phyloP scores from a whole-genome alignment of 2,797 vertebrate species.

The Takifugu rubripes region DNA sequence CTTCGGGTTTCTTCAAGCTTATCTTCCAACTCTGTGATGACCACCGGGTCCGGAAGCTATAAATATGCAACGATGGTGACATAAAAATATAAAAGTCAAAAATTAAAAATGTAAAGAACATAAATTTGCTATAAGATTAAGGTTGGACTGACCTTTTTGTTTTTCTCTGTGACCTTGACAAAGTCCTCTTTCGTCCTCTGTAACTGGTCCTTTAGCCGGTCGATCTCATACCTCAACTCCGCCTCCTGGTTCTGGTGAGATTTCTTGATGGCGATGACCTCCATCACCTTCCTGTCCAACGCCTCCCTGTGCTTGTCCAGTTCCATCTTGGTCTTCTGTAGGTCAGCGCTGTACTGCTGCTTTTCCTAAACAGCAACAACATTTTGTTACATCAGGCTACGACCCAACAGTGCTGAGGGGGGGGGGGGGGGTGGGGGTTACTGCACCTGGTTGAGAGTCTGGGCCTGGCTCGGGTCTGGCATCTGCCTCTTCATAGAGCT shows the following conservation, averaged over 20 bases:
- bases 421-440: conserved; percentile 7
- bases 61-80: conserved; percentile 8
- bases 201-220: conserved; percentile 76
- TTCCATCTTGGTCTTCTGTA: conserved; percentile 72
- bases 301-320: conserved; percentile 70
- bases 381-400: neutral
- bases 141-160: conserved; percentile 71
- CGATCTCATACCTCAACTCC: conserved; percentile 75
- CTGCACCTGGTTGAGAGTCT: conserved; percentile 79
- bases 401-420: too few relatives aligned
- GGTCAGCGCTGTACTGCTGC: conserved; percentile 59
- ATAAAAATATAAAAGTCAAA: neutral
- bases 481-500: conserved; percentile 73
- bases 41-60: conserved; percentile 73
- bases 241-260: conserved; percentile 74
- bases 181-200: conserved; percentile 78
- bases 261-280: conserved; percentile 76
- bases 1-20: conserved; percentile 72
- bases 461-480: conserved; percentile 65
- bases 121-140: neutral
- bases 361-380: conserved; percentile 75
- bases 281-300: conserved; percentile 79
- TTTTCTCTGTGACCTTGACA: conserved; percentile 79
- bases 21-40: conserved; percentile 70
- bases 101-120: neutral